phyloP scores from a whole-genome alignment of 2,888 invertebrate species.

The Catocala nupta region DNA sequence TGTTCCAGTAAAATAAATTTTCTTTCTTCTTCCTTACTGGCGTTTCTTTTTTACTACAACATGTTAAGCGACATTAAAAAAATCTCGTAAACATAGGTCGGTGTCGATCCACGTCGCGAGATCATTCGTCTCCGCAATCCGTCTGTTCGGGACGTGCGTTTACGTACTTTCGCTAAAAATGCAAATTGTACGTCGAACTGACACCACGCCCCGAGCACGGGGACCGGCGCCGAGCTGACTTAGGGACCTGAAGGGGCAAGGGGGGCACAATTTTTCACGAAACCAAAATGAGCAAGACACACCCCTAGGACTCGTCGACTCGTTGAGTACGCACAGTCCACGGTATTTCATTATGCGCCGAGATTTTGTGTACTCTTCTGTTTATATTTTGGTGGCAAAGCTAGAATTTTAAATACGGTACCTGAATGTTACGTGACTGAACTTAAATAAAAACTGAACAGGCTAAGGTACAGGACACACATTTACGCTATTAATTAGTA shows the following conservation, averaged over 20 bases:
- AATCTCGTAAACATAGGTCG: slow-evolving; percentile 53
- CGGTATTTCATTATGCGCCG: slow-evolving; percentile 69
- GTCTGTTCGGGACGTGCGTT: slow-evolving; percentile 81
- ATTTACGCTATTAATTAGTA: no score
- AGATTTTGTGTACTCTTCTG: slow-evolving; percentile 57
- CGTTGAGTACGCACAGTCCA: slow-evolving; percentile 58
- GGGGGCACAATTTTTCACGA: slow-evolving; percentile 80
- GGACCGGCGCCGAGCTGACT: slow-evolving; percentile 64
- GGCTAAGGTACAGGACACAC: background rate
- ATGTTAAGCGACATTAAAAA: slow-evolving; percentile 38
- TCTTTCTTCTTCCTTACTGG: background rate
- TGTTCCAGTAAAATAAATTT: no score
- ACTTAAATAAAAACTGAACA: background rate
- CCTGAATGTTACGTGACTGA: background rate
- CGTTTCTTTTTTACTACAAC: slow-evolving; percentile 1
- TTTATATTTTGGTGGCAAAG: slow-evolving; percentile 20
- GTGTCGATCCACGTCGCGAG: slow-evolving; percentile 64
- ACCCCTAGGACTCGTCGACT: slow-evolving; percentile 71
- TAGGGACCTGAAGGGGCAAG: slow-evolving; percentile 64
- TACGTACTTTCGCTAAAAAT: slow-evolving; percentile 84
- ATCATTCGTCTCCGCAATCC: slow-evolving; percentile 82
- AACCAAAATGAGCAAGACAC: slow-evolving; percentile 81
- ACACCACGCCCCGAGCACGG: slow-evolving; percentile 77
- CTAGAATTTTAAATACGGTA: background rate
- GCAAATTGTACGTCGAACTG: slow-evolving; percentile 81